Percentiles rank a stretch among this genome's conserved stretches.
Conservation (phyloP, 2,113 vertebrate species). For the Cryptoleucopteryx plumbea region DNA sequence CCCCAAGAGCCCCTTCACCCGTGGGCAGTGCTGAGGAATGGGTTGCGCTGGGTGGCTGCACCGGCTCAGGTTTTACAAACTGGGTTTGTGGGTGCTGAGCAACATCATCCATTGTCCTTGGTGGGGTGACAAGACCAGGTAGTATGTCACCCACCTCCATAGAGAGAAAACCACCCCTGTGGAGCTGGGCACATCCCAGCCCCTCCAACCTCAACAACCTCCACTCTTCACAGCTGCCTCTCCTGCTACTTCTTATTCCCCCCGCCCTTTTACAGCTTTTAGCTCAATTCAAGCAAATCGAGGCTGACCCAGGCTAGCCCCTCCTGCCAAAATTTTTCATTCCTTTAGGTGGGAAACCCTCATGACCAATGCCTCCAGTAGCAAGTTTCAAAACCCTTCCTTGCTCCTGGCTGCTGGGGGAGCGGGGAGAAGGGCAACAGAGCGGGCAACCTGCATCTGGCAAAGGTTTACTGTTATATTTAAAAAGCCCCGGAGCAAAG, state of each 20-base stretch:
- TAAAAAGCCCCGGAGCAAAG: neutral
- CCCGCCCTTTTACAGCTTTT: neutral
- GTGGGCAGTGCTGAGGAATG: neutral
- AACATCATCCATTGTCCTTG: no score
- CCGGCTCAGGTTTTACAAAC: neutral
- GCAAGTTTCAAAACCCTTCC: neutral
- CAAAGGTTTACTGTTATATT: neutral
- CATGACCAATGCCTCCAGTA: neutral
- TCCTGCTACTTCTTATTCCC: neutral
- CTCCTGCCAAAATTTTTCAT: neutral
- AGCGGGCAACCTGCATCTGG: neutral
- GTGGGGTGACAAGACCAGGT: neutral
- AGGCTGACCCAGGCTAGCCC: neutral
- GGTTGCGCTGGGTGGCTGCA: neutral
- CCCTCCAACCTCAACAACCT: neutral
- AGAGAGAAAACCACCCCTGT: rapidly evolving
- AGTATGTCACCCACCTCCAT: neutral
- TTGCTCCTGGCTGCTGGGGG: neutral
- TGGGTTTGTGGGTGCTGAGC: neutral
- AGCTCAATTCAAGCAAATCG: rapidly evolving
- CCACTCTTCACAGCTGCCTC: neutral
- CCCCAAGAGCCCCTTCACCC: rapidly evolving
- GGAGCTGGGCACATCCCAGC: neutral
- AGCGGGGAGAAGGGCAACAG: neutral
- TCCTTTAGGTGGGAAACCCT: neutral